These are phyloP conservation scores for Drosophila ezoana DNA, from an alignment of 2,888 invertebrate genomes.

Conservation along the genomic window DNA sequence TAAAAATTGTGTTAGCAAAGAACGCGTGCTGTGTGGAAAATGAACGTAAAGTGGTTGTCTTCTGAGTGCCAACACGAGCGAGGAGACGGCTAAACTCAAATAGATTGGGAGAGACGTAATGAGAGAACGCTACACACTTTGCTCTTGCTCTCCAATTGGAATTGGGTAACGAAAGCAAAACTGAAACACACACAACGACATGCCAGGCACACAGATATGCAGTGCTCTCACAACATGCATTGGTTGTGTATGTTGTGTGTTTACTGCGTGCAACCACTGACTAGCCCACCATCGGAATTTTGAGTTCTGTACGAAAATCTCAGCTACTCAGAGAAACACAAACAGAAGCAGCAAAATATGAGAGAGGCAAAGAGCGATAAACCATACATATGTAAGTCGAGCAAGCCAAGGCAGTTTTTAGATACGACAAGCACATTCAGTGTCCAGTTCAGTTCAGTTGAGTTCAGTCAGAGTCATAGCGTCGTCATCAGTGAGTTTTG, in stretches of 20 bases:
- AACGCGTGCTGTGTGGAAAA: constrained; percentile 58
- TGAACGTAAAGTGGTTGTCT: constrained; percentile 74
- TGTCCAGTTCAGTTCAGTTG: constrained; percentile 75
- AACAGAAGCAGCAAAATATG: background rate
- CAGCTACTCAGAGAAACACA: constrained; percentile 28
- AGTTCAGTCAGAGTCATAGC: constrained; percentile 77
- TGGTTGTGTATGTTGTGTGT: background rate
- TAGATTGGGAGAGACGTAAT: constrained; percentile 13
- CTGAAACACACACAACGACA: constrained; percentile 44
- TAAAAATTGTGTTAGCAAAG: background rate
- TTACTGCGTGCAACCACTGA: constrained; percentile 62
- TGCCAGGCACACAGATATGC: constrained; percentile 38
- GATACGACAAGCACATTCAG: constrained; percentile 53
- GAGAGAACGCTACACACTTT: constrained; percentile 21
- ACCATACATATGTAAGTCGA: constrained; percentile 12
- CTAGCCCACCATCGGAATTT: constrained; percentile 70
- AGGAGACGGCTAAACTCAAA: background rate
- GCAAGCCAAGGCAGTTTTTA: constrained; percentile 59
- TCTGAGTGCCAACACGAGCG: constrained; percentile 22
- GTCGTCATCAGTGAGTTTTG: constrained; percentile 78
- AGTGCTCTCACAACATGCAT: background rate
- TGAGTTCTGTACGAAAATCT: constrained; percentile 69
- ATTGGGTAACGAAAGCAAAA: constrained; percentile 66
- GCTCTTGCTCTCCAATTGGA: constrained; percentile 39
- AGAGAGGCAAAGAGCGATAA: constrained; percentile 2